phyloP scores from a whole-genome alignment of 1,140 invertebrate genomes.

The Mycetomoellerius zeteki region DNA sequence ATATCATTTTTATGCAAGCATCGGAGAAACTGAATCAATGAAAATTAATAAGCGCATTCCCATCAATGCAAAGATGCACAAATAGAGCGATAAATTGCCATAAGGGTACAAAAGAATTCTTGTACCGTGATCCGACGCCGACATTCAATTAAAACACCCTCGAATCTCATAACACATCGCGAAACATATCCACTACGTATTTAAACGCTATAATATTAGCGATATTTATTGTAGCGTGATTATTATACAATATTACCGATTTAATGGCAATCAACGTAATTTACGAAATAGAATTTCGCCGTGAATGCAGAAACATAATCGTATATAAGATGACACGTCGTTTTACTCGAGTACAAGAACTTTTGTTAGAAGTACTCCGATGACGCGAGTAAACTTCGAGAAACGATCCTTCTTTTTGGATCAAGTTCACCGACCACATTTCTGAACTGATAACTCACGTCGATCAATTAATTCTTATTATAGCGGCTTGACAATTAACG shows the following conservation, averaged over 20 bases:
- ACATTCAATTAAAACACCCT: constrained; percentile 11
- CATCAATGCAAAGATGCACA: constrained; percentile 1
- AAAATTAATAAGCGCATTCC: not conserved
- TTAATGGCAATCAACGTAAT: constrained; percentile 43
- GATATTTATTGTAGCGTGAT: constrained; percentile 12
- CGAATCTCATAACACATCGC: constrained; percentile 18
- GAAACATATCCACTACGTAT: constrained; percentile 48
- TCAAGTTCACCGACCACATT: constrained; percentile 13
- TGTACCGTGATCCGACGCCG: constrained; percentile 5
- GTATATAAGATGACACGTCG: constrained; percentile 22
- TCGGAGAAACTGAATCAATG: not conserved
- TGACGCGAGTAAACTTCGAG: constrained; percentile 9
- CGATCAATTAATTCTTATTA: constrained; percentile 22
- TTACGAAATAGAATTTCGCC: constrained; percentile 40
- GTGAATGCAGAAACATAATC: constrained; percentile 51
- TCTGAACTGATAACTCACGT: constrained; percentile 25
- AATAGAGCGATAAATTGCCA: not conserved
- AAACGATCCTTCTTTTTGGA: constrained; percentile 45
- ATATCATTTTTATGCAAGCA: not conserved
- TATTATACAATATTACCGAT: constrained; percentile 13
- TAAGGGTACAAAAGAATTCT: constrained; percentile 37
- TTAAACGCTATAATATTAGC: constrained; percentile 29
- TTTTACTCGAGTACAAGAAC: constrained; percentile 43
- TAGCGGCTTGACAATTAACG: not conserved
- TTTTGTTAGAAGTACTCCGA: constrained; percentile 27